Percentiles rank a stretch among this genome's conserved stretches.
Conservation (phyloP, 2,113 vertebrate species). For the Tangachromis dhanisi region DNA sequence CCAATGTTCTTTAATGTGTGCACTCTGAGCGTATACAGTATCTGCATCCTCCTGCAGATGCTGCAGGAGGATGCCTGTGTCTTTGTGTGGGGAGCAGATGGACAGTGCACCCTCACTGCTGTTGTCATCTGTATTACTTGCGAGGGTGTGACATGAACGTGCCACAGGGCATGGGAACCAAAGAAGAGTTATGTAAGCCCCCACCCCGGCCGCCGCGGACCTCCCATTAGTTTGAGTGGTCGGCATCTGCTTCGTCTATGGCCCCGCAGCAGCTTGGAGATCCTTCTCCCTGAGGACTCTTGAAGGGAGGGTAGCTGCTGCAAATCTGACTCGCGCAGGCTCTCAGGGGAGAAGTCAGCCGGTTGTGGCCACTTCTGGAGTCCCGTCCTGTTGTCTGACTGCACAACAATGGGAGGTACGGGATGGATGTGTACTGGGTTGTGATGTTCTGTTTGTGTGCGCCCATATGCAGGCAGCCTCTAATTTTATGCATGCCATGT, state of each 20-base stretch:
- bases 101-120: conserved; percentile 45
- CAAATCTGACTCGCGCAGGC: conserved; percentile 28
- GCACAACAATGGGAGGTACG: conserved; percentile 40
- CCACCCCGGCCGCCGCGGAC: neutral
- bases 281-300: conserved; percentile 40
- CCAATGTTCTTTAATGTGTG: neutral
- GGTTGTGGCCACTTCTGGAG: conserved; percentile 27
- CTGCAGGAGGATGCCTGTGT: neutral
- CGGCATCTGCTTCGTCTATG: conserved; percentile 56
- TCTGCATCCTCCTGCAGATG: neutral
- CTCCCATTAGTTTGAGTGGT: conserved; percentile 42
- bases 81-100: conserved; percentile 65
- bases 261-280: conserved; percentile 46
- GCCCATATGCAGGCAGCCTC: neutral
- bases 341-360: conserved; percentile 46
- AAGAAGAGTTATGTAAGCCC: conserved; percentile 40
- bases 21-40: neutral
- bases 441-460: neutral
- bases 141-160: conserved; percentile 57
- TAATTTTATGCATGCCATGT: conserved; percentile 27
- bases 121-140: conserved; percentile 42
- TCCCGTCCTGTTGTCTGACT: conserved; percentile 48
- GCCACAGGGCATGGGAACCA: conserved; percentile 68
- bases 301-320: neutral
- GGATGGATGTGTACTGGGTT: conserved; percentile 6